phyloP scores from a whole-genome alignment of 2,888 invertebrate species.

The Julus scandinavius region DNA sequence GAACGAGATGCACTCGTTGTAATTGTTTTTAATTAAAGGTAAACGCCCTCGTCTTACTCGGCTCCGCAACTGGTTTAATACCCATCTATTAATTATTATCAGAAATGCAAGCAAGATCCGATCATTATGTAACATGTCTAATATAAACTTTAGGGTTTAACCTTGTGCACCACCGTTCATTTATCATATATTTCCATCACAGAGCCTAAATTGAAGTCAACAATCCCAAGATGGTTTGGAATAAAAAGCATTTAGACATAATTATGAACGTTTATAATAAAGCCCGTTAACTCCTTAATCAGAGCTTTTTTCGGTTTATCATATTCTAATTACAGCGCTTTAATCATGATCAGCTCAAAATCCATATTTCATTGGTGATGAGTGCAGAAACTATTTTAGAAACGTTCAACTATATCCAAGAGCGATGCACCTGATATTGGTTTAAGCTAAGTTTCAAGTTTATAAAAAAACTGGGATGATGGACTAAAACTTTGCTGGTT shows the following conservation, averaged over 20 bases:
- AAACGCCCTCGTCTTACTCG: neutral
- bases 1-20: neutral
- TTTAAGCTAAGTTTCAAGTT: neutral
- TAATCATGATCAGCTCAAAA: neutral
- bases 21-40: conserved; percentile 21
- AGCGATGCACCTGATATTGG: neutral
- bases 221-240: neutral
- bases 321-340: neutral
- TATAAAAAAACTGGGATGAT: neutral
- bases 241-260: neutral
- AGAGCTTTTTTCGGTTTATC: neutral
- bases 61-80: neutral
- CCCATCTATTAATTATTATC: conserved; percentile 23
- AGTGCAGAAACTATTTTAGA: neutral
- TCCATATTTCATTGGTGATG: neutral
- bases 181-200: neutral
- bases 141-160: conserved; percentile 31
- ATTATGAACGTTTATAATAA: neutral
- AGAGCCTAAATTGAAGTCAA: conserved; percentile 8
- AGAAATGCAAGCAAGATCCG: conserved; percentile 1
- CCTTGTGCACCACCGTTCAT: neutral
- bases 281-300: neutral
- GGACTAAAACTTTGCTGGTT: neutral
- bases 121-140: neutral
- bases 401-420: neutral